A percentile compares a stretch with the other conserved stretches of the same genome.
Evolutionary conservation across 2,888 invertebrate species (phyloP).

Genomic region (Aphrophora alni): DNA sequence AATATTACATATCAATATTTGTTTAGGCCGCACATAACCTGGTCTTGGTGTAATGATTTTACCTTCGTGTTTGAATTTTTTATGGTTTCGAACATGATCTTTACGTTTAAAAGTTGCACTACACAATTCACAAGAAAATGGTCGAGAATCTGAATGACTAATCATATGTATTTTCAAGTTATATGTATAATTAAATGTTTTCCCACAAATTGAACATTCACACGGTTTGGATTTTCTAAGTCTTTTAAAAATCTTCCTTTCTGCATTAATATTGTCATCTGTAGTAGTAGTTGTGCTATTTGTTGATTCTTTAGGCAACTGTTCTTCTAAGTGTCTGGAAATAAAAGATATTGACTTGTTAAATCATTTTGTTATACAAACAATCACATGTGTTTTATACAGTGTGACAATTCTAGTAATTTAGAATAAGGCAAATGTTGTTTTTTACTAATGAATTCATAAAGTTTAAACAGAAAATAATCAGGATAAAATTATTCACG

Average conservation of each 20-base stretch:
- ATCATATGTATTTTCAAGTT: not conserved
- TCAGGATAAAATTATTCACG: no score
- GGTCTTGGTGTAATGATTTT: not conserved
- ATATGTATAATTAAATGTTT: not conserved
- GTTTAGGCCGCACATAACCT: not conserved
- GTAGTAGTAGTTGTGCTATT: not conserved
- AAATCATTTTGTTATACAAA: not conserved
- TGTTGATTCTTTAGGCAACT: not conserved
- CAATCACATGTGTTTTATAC: no score
- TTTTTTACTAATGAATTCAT: no score
- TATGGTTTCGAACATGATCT: conserved; percentile 46
- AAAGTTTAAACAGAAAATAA: no score
- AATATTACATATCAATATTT: conserved; percentile 29
- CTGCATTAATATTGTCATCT: not conserved
- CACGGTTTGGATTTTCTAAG: not conserved
- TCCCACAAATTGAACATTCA: not conserved
- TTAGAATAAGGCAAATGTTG: no score
- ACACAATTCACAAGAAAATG: conserved; percentile 23
- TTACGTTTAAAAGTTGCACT: conserved; percentile 44
- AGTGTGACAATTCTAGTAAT: no score
- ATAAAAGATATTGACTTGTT: not conserved
- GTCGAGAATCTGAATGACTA: not conserved
- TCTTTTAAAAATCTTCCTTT: not conserved
- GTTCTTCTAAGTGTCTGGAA: not conserved
- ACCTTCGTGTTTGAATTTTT: conserved; percentile 36